Conservation (phyloP, 2,113 vertebrate species). For the Emydura subglobosa region DNA sequence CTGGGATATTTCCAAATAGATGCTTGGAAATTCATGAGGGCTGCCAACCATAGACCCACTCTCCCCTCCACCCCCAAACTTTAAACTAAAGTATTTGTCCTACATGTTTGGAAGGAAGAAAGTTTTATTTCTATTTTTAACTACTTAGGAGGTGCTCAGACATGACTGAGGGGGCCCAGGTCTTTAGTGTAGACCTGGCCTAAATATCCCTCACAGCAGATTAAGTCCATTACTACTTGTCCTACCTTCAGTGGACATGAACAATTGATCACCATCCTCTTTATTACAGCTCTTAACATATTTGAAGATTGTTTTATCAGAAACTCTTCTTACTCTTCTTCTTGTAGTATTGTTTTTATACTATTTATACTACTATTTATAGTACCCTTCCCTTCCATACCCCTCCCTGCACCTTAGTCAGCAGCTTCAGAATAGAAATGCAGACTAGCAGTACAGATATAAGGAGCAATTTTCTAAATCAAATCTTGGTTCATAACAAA, state of each 20-base stretch:
- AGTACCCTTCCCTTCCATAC: background rate
- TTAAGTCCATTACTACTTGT: background rate
- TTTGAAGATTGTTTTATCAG: background rate
- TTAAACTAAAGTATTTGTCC: too few relatives aligned
- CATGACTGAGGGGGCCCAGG: too few relatives aligned
- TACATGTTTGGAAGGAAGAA: too few relatives aligned
- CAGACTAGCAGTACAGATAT: background rate
- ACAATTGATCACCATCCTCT: background rate
- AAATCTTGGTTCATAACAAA: slow-evolving; percentile 16
- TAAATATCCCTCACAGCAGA: background rate
- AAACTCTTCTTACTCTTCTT: background rate
- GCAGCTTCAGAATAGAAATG: background rate
- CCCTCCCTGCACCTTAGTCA: background rate
- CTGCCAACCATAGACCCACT: background rate
- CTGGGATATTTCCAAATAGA: background rate
- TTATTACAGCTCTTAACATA: background rate
- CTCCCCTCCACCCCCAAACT: too few relatives aligned
- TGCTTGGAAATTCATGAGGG: background rate
- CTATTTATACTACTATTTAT: background rate
- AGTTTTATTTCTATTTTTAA: too few relatives aligned
- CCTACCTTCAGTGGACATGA: background rate
- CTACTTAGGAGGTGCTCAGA: too few relatives aligned
- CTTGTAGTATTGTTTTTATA: background rate
- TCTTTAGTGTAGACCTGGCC: background rate
- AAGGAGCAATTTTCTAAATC: background rate